These are phyloP conservation scores for Poeciliopsis presidionis DNA, from an alignment of 2,797 vertebrate genomes.

Conservation along the genomic window DNA sequence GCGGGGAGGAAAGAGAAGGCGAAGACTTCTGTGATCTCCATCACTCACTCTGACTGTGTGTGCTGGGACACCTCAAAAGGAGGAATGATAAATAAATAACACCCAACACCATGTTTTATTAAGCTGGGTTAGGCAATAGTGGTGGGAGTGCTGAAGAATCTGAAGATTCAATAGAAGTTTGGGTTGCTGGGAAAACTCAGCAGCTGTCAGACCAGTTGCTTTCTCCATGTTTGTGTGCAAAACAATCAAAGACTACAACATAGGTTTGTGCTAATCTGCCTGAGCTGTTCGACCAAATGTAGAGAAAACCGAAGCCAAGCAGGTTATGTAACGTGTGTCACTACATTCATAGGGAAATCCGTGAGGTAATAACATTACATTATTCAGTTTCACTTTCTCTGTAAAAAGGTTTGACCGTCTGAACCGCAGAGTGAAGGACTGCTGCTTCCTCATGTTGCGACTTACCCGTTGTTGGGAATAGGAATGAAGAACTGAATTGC, in stretches of 20 bases:
- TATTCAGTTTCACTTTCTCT: background rate
- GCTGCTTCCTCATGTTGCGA: background rate
- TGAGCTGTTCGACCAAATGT: background rate
- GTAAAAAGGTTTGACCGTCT: background rate
- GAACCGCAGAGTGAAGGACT: background rate
- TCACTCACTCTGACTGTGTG: conserved; percentile 52
- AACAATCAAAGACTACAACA: background rate
- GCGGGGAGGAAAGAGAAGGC: conserved; percentile 54
- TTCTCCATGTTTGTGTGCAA: conserved; percentile 13
- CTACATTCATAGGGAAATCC: conserved; percentile 6
- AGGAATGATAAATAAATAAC: conserved; percentile 81
- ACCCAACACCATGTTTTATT: conserved; percentile 81
- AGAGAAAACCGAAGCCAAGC: background rate
- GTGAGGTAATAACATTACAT: conserved; percentile 13
- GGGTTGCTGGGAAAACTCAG: conserved; percentile 52
- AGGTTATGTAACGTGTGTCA: conserved; percentile 9
- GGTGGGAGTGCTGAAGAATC: conserved; percentile 55
- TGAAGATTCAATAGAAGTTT: conserved; percentile 55
- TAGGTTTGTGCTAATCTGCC: conserved; percentile 3
- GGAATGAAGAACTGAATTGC: background rate
- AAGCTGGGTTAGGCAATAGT: conserved; percentile 62
- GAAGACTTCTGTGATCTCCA: conserved; percentile 63
- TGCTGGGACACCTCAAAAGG: conserved; percentile 73
- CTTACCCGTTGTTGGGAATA: background rate
- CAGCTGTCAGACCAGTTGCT: conserved; percentile 34